Evolutionary conservation across 2,797 vertebrate species (phyloP).

Genomic region (Poliocrania exsul): DNA sequence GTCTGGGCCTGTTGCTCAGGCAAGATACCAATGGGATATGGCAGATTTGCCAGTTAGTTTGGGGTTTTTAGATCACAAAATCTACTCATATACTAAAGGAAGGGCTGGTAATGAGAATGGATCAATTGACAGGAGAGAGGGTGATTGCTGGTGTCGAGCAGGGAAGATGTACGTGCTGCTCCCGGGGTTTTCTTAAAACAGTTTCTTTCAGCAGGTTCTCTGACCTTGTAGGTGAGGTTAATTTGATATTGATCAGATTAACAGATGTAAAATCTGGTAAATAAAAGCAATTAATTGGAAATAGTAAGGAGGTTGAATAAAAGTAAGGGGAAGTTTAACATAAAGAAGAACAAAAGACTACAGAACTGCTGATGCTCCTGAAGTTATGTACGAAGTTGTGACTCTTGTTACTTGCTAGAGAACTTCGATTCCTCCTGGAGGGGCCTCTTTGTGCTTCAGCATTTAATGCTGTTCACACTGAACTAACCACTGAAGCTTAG

Average conservation of each 20-base stretch:
- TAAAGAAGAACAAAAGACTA: constrained; percentile 20
- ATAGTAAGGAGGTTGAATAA: constrained; percentile 13
- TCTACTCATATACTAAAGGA: neutral
- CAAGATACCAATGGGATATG: neutral
- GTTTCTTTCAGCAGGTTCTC: neutral
- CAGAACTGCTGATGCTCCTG: neutral
- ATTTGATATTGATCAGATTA: constrained; percentile 69
- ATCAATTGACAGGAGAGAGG: neutral
- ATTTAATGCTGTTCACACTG: neutral
- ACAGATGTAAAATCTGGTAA: constrained; percentile 56
- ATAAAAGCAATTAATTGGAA: constrained; percentile 66
- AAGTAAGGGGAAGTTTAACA: constrained; percentile 47
- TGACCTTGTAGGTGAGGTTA: constrained; percentile 68
- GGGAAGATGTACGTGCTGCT: neutral
- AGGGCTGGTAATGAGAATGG: neutral
- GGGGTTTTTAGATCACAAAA: neutral
- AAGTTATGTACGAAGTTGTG: neutral
- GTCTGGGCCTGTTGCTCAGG: neutral
- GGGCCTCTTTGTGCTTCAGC: neutral
- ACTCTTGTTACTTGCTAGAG: neutral
- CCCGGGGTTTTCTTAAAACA: neutral
- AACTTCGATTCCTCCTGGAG: neutral
- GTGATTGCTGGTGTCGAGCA: neutral
- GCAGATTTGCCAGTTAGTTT: neutral
- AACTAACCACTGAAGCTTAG: neutral